phyloP scores from a whole-genome alignment of 1,140 invertebrate species.

The Nilaparvata lugens region DNA sequence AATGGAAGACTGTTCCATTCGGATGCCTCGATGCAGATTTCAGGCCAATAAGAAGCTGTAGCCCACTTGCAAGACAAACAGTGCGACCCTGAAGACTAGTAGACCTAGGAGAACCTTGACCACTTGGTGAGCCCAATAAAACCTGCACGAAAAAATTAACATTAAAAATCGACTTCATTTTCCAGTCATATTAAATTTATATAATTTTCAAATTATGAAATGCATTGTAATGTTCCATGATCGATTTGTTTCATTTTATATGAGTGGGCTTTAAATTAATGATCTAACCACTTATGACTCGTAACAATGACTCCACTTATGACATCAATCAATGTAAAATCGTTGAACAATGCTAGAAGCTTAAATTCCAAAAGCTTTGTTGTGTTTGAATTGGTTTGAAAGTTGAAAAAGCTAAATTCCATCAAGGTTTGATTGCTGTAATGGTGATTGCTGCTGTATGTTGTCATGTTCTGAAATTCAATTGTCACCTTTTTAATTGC shows the following conservation, averaged over 20 bases:
- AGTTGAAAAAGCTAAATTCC: too few species aligned
- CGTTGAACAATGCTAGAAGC: too few species aligned
- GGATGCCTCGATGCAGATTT: background rate
- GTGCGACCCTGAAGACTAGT: slow-evolving; percentile 1
- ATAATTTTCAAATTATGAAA: background rate
- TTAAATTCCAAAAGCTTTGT: too few species aligned
- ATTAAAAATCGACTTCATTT: background rate
- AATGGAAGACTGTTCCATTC: too few species aligned
- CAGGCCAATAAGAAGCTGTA: slow-evolving; percentile 4
- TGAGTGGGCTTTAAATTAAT: background rate
- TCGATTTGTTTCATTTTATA: background rate
- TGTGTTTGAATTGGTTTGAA: too few species aligned
- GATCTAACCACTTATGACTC: background rate
- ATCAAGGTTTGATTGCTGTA: too few species aligned
- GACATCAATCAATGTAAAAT: background rate
- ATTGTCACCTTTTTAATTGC: too few species aligned
- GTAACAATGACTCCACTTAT: background rate
- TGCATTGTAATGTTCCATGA: background rate
- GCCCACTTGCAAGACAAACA: background rate
- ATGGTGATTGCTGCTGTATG: too few species aligned
- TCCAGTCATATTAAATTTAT: background rate
- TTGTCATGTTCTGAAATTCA: too few species aligned
- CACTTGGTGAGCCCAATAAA: slow-evolving; percentile 19
- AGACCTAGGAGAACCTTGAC: slow-evolving; percentile 14
- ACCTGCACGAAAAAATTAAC: slow-evolving; percentile 14